Base-by-base conservation (phyloP, 2,113 vertebrate species). In the Ceyx cyanopectus region DNA sequence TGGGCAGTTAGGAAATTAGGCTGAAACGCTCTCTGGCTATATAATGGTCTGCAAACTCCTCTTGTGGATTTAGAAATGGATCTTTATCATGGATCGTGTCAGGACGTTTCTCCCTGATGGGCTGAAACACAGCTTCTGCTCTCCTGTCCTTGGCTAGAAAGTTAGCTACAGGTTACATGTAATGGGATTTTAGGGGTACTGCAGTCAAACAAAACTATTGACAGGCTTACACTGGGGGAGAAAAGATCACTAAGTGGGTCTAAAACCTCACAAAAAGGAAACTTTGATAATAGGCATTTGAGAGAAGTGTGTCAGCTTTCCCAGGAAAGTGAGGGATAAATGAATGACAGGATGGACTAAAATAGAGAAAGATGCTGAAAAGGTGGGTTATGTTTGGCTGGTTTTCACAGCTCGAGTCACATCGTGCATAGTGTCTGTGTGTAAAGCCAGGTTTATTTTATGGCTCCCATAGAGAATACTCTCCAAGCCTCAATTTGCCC, bases 1-100 rank as follows among this genome's bases (percentile, higher is more conserved):
- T 87, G 76, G 34, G 34, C 78, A 48, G 32, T 63, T 48, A 90
- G 88, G 89, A 92, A 90, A 88, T 92, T 43, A 70, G 57, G 12
- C 51, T 83, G 83, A 63, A 92, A 58, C 22, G 40, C 19, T 67
- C 6, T 54, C 37, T 66, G 34, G 63, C 56, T 65, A 18, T 70
- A 60, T 57, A 89, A 72, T n/a, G 41, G 23, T 69, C 67, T 76
- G 70, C 50, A 53, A 60, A 61, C 21, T 85, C 53, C 26, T 53
- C 37, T 65, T 61, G 32, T 65, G 86, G 53, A 89, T 93, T 81
- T 94, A 75, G 78, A 86, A 75, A 68, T 65, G 48, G 41, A 41
- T 22, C 5, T 45, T 15, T 67, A 70, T 70, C 57, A 53, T 60
- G 30, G 14, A 14, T 79, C 41, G 13, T 61, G 13, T 57, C 46